Evolutionary conservation across 2,888 invertebrate genomes (phyloP), one percentile per base, ranked within the genome.

Genomic region (Physocephala rufipes): DNA sequence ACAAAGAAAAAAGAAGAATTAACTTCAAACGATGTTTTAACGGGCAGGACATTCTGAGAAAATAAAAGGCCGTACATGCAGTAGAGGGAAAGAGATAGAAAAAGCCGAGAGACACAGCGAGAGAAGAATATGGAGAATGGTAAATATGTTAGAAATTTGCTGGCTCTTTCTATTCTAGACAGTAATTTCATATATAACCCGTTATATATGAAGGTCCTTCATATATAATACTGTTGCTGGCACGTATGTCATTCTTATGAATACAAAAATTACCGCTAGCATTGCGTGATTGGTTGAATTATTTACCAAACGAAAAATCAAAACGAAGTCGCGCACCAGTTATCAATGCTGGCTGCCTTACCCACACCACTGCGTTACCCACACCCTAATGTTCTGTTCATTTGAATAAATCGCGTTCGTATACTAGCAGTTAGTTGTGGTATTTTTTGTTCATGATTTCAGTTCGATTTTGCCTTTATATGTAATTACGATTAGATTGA

Each of bases 221-320:
- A 78, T 79, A 78, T 77, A 78, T 79, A 74, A 76, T 82, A 81
- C 82, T 79, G 78, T 75, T 78, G 79, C 78, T 76, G 78, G 80
- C 79, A 30, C 55, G 58, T 67, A 67, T 19, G 68, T 19, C 9
- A 36, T 36, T 36, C 36, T 36, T 36, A 36, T 4, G 15, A 78
- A 80, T 78, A 80, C 80, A 80, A 82, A n/a, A 83, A 85, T 85
- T 86, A 83, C 81, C 80, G 82, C 82, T 83, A 85, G 84, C 84
- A 85, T 86, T 86, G 85, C 86, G 84, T 85, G 85, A 85, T 85
- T 85, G 85, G 85, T 83, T 84, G 85, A 84, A 84, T 84, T 83
- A 84, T 36, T 36, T 36, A 9, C 80, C 78, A 75, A 73, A 71
- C 68, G 77, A 66, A 74, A 67, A 76, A 28, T 45, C 26, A 58